Base-by-base conservation (phyloP, 92 coral and sea anemone species). In the Epizoanthus scotinus region DNA sequence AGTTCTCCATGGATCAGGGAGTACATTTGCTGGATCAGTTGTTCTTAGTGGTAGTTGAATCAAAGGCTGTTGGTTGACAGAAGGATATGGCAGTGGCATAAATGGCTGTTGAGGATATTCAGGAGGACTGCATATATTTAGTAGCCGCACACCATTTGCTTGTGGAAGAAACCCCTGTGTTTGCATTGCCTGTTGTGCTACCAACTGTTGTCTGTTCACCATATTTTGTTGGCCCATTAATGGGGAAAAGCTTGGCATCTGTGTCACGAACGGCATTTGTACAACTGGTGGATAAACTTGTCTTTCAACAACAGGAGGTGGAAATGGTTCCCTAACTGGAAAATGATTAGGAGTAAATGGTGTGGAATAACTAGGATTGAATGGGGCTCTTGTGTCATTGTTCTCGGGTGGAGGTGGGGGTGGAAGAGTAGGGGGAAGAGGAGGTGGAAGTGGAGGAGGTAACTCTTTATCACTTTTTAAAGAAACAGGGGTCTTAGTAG, bases 331-430 rank as follows among this genome's bases (percentile, higher is more conserved):
- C 18, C 36, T 25, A 34, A 7, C n/a, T 12, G 63, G 36, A 26
- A 50, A 71, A 14, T 71, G 78, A 6, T 56, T 55, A 28, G 50
- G 9, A 57, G 14, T 47, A 6, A 15, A 13, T 9, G 52, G 17
- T 13, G 15, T 47, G 52, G 52, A 47, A 47, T 47, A 47, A 47
- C 15, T 47, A 47, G 52, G 15, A 13, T 15, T 10, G 52, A 47
- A 47, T 0, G 60, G 22, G 13, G 52, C 62, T 17, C 18, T 12
- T 9, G 24, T 19, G 38, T 10, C 19, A 15, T 56, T 28, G 14
- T 64, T 57, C 42, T 75, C 58, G 17, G 81, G 81, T 17, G 24
- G 81, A 25, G 68, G 81, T 59, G 81, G 81, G 6, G 81, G 69
- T 58, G 81, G 67, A 22, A 59, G 67, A 28, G 81, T 55, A 10